A percentile compares a stretch with the other conserved stretches of the same genome.
These are phyloP conservation scores for Coranthus polyacanthus DNA, from an alignment of 2,797 vertebrate genomes.

Conservation along the genomic window DNA sequence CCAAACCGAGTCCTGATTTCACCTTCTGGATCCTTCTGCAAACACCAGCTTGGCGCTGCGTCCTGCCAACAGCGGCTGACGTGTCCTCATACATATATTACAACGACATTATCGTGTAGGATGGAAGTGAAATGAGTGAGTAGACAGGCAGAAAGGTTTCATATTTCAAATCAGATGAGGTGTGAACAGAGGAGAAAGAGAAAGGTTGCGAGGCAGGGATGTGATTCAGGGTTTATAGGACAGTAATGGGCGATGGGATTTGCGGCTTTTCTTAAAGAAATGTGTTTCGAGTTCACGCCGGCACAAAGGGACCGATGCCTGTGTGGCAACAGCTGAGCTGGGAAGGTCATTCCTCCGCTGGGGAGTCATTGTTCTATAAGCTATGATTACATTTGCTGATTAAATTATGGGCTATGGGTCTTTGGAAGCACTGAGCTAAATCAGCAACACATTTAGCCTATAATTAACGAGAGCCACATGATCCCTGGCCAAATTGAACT, in stretches of 20 bases:
- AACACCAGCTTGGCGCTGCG: no score
- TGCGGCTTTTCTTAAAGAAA: conserved; percentile 21
- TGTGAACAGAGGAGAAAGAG: not conserved
- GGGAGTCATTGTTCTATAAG: conserved; percentile 60
- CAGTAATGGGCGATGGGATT: conserved; percentile 5
- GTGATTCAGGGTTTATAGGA: conserved; percentile 6
- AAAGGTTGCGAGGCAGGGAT: not conserved
- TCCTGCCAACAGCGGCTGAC: no score
- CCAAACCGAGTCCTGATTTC: no score
- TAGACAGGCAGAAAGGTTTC: not conserved
- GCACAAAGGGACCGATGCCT: conserved; percentile 26
- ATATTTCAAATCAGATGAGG: conserved; percentile 21
- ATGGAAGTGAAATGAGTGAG: no score
- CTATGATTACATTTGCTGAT: conserved; percentile 60
- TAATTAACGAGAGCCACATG: conserved; percentile 47
- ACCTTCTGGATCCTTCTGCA: no score
- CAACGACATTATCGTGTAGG: no score
- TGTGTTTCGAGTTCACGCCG: conserved; percentile 18
- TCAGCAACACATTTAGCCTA: conserved; percentile 46
- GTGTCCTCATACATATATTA: no score
- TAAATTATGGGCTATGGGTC: conserved; percentile 60
- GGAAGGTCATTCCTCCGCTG: conserved; percentile 52
- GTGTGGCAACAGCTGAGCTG: conserved; percentile 30
- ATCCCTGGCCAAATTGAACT: conserved; percentile 35
- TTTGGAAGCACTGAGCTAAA: conserved; percentile 54